Conservation (phyloP, 2,113 vertebrate species). For the Pipa parva region DNA sequence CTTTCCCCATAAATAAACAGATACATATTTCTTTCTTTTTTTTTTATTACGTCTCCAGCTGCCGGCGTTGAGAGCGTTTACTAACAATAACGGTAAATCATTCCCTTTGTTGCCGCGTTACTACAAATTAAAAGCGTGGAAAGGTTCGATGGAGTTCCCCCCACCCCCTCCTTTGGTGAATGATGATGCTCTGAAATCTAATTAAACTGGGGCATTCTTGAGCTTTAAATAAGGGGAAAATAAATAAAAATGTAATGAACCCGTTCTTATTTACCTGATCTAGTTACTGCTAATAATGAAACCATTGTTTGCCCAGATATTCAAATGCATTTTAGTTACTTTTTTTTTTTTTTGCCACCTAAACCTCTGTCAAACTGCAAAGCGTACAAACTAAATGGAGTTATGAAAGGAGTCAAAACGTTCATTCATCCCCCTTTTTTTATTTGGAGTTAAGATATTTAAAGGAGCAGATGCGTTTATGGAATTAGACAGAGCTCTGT, state of each 20-base stretch:
- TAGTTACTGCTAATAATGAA: constrained; percentile 6
- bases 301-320: not conserved
- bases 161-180: not conserved
- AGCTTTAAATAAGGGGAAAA: not conserved
- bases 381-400: too few relatives aligned
- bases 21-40: not conserved
- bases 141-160: not conserved
- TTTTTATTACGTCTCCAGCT: constrained; percentile 4
- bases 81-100: constrained; percentile 14
- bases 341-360: not conserved
- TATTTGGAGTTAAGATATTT: too few relatives aligned
- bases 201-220: constrained; percentile 16
- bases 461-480: too few relatives aligned
- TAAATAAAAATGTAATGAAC: not conserved
- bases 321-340: not conserved
- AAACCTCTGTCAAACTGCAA: too few relatives aligned
- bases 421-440: too few relatives aligned
- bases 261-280: constrained; percentile 22
- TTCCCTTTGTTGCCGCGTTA: not conserved
- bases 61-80: not conserved
- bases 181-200: constrained; percentile 10
- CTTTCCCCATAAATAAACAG: not conserved
- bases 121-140: constrained; percentile 7
- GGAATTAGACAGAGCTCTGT: too few relatives aligned
- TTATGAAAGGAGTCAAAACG: too few relatives aligned